Evolutionary conservation across 2,797 vertebrate genomes (phyloP).

Genomic region (Phataginus tetradactyla): DNA sequence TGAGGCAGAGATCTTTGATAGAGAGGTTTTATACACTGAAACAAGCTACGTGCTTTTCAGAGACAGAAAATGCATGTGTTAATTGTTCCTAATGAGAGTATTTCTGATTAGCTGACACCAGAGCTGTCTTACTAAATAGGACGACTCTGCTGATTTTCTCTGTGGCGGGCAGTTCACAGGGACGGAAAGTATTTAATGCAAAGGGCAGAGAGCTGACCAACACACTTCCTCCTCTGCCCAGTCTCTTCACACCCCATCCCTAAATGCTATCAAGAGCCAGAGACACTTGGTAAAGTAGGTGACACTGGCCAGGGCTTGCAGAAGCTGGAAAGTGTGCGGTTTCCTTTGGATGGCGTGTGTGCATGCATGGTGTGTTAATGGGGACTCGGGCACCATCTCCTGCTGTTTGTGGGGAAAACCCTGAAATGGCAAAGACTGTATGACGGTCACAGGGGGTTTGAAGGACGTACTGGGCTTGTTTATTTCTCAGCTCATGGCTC

Average conservation of each 20-base stretch:
- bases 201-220: neutral
- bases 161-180: accelerated
- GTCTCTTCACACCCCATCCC: neutral
- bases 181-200: neutral
- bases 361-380: neutral
- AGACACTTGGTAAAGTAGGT: neutral
- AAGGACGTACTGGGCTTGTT: neutral
- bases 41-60: neutral
- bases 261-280: neutral
- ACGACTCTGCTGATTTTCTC: neutral
- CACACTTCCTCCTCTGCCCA: no score
- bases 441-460: neutral
- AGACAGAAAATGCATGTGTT: neutral
- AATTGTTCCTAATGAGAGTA: neutral
- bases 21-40: neutral
- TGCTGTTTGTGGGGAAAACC: neutral
- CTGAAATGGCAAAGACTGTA: accelerated
- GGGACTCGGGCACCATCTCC: no score
- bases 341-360: neutral
- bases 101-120: accelerated
- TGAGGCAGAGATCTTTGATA: neutral
- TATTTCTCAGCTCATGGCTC: accelerated
- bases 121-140: neutral
- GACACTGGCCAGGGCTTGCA: neutral
- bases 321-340: no score